Evolutionary conservation across 2,113 vertebrate species (phyloP).

Genomic region (Ptilorrhoa leucosticta): DNA sequence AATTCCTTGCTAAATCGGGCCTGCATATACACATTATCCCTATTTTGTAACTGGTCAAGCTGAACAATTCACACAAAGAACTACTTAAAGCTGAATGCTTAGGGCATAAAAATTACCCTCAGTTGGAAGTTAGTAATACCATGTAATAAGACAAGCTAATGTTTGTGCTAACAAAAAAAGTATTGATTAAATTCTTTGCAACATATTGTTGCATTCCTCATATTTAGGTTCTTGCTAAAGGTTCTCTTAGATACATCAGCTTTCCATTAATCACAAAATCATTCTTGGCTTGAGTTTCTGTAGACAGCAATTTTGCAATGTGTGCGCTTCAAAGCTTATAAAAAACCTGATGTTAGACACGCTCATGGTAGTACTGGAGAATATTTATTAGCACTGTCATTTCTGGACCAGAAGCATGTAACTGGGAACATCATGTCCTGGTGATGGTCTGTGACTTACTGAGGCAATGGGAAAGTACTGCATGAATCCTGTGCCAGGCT

Average conservation of each 20-base stretch:
- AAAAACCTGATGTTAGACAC: not conserved
- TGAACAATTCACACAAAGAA: not conserved
- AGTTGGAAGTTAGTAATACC: not conserved
- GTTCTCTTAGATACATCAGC: not conserved
- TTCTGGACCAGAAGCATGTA: not conserved
- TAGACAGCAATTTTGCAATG: not conserved
- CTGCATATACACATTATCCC: not conserved
- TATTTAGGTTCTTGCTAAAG: not conserved
- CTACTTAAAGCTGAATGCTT: not conserved
- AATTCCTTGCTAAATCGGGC: not conserved
- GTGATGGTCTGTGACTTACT: not conserved
- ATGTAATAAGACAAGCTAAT: not conserved
- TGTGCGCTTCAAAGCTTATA: fast-evolving
- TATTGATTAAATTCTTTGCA: not conserved
- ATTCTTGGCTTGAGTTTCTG: not conserved
- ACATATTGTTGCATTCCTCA: not conserved
- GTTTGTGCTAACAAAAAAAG: not conserved
- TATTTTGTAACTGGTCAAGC: not conserved
- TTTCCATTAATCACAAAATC: not conserved
- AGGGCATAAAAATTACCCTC: not conserved
- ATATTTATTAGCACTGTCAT: not conserved
- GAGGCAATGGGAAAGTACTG: not conserved
- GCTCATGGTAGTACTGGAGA: not conserved
- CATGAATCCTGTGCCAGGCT: not conserved
- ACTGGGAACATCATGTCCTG: fast-evolving